Conservation (phyloP, 2,888 invertebrate genomes). For the Lithophane semibrunnea region DNA sequence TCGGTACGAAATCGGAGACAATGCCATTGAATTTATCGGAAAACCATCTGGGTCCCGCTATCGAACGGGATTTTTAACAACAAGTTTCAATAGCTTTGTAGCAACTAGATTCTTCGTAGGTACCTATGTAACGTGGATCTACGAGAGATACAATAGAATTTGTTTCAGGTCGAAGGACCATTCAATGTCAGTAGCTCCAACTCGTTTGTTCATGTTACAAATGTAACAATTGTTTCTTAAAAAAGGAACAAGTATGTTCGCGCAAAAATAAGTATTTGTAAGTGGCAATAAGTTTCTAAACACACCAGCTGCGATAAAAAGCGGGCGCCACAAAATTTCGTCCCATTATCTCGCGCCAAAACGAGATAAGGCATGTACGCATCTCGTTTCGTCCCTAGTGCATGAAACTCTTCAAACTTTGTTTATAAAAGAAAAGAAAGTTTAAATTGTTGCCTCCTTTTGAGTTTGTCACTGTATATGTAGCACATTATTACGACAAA, state of each 20-base stretch:
- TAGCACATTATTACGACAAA: background rate
- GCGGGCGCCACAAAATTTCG: conserved; percentile 6
- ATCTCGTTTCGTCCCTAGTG: background rate
- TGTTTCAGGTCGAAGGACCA: background rate
- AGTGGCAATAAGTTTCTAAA: conserved; percentile 2
- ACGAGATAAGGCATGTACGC: conserved; percentile 41
- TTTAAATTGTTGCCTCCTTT: background rate
- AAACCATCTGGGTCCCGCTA: conserved; percentile 18
- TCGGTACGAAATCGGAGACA: conserved; percentile 26
- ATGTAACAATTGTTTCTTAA: background rate
- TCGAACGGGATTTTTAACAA: background rate
- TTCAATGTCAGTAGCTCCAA: background rate
- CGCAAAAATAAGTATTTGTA: background rate
- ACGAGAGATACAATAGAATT: background rate
- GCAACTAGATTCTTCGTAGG: background rate
- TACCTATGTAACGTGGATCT: background rate
- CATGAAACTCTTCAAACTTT: conserved; percentile 1
- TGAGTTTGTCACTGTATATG: background rate
- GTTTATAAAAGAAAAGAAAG: background rate
- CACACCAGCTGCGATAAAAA: conserved; percentile 2
- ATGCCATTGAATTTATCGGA: conserved; percentile 29
- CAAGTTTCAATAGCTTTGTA: background rate
- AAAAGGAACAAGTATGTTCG: background rate
- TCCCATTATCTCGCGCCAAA: conserved; percentile 4
- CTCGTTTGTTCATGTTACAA: background rate